phyloP scores from a whole-genome alignment of 2,888 invertebrate species.

The Lycia hirtaria region DNA sequence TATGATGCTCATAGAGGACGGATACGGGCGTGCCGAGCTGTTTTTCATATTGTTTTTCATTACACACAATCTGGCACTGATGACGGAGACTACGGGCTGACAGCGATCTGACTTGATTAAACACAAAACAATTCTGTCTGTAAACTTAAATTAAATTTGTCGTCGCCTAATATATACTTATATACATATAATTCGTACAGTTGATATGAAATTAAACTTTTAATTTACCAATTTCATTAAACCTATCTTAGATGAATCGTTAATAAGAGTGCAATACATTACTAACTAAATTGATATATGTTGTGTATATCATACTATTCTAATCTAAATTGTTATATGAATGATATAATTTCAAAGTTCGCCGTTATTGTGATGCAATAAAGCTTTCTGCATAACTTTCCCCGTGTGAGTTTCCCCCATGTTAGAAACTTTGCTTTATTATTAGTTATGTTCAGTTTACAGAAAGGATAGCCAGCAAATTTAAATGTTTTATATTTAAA shows the following conservation, averaged over 20 bases:
- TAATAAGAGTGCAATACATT: too few relatives aligned
- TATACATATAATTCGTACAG: too few relatives aligned
- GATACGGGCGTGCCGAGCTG: constrained; percentile 18
- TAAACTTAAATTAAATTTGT: too few relatives aligned
- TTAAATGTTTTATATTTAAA: not conserved
- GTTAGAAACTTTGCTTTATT: constrained; percentile 18
- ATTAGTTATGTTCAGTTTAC: constrained; percentile 13
- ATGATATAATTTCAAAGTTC: constrained; percentile 28
- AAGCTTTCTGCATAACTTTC: constrained; percentile 22
- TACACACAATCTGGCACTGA: constrained; percentile 14
- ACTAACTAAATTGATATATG: too few relatives aligned
- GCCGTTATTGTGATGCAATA: constrained; percentile 25
- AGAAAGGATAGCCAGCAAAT: not conserved
- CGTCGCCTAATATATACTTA: too few relatives aligned
- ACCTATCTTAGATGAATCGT: not conserved
- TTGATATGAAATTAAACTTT: not conserved
- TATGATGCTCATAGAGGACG: constrained; percentile 35
- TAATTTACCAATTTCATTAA: constrained; percentile 1
- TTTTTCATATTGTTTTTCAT: constrained; percentile 30
- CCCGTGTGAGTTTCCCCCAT: constrained; percentile 12
- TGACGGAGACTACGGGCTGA: not conserved
- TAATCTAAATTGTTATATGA: constrained; percentile 15
- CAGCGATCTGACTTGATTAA: not conserved
- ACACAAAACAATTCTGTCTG: not conserved
- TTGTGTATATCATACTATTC: too few relatives aligned